phyloP scores from a whole-genome alignment of 2,113 vertebrate species.

The Ophthalmolycus amberensis region DNA sequence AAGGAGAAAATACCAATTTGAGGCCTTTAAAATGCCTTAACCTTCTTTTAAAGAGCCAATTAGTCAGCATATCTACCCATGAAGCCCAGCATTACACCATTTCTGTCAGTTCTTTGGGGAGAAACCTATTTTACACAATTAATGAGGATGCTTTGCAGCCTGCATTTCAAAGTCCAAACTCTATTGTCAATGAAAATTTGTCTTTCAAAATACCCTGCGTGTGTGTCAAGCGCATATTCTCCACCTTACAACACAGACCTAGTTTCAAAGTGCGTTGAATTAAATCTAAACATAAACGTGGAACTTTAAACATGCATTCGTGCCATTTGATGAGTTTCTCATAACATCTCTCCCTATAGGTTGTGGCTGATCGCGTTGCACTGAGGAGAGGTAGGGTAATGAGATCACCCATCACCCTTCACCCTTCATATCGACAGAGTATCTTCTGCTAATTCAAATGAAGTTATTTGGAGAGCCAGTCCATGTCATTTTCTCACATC shows the following conservation, averaged over 20 bases:
- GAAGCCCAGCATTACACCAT: slow-evolving; percentile 78
- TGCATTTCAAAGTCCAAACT: slow-evolving; percentile 49
- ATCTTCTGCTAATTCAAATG: slow-evolving; percentile 60
- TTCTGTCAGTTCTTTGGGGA: slow-evolving; percentile 76
- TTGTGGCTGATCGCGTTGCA: slow-evolving; percentile 18
- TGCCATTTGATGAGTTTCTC: slow-evolving; percentile 21
- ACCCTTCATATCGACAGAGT: slow-evolving; percentile 26
- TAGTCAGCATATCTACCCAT: slow-evolving; percentile 80
- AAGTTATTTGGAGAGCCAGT: slow-evolving; percentile 73
- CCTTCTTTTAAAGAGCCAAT: slow-evolving; percentile 85
- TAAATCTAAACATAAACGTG: slow-evolving; percentile 33
- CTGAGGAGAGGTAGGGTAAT: slow-evolving; percentile 6
- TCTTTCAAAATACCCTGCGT: slow-evolving; percentile 46
- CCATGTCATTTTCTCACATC: slow-evolving; percentile 79
- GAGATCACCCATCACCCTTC: slow-evolving; percentile 31
- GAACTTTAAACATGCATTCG: slow-evolving; percentile 19
- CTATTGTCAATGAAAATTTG: slow-evolving; percentile 45
- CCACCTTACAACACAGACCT: slow-evolving; percentile 25
- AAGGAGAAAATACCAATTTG: slow-evolving; percentile 84
- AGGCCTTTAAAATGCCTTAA: slow-evolving; percentile 83
- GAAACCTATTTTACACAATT: slow-evolving; percentile 82
- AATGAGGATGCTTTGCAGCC: slow-evolving; percentile 76
- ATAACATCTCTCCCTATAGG: slow-evolving; percentile 13
- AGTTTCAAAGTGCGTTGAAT: slow-evolving; percentile 52
- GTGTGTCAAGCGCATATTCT: slow-evolving; percentile 39